Percentiles rank a stretch among this genome's conserved stretches.
Conservation (phyloP, 1,140 invertebrate species). For the Ooceraea biroi region DNA sequence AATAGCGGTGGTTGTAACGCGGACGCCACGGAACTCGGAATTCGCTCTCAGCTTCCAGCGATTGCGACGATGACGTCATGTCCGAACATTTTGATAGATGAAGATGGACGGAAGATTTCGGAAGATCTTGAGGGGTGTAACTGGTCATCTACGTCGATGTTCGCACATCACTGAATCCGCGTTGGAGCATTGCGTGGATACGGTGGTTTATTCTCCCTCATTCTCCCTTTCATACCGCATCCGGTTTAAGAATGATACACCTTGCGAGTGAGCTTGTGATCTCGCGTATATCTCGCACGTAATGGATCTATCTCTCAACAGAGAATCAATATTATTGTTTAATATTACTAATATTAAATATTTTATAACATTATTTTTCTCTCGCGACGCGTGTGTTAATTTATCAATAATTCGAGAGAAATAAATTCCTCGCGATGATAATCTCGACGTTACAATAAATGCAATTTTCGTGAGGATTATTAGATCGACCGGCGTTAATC, state of each 20-base stretch:
- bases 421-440: neutral
- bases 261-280: neutral
- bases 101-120: constrained; percentile 11
- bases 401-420: too few relatives aligned
- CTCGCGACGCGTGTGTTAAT: too few relatives aligned
- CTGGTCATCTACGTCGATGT: neutral
- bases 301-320: too few relatives aligned
- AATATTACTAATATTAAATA: too few relatives aligned
- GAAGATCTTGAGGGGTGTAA: neutral
- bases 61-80: neutral
- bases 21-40: neutral
- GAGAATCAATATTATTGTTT: too few relatives aligned
- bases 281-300: too few relatives aligned
- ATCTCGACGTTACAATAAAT: neutral
- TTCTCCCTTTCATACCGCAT: too few relatives aligned
- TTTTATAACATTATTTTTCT: too few relatives aligned
- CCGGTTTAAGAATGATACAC: neutral
- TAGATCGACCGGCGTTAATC: neutral
- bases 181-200: constrained; percentile 1
- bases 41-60: neutral
- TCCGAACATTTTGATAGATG: constrained; percentile 12
- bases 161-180: neutral
- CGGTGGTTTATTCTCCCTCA: neutral
- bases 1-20: neutral
- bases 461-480: neutral